These are phyloP conservation scores for Diploptera punctata DNA, from an alignment of 2,888 invertebrate species.

Conservation along the genomic window DNA sequence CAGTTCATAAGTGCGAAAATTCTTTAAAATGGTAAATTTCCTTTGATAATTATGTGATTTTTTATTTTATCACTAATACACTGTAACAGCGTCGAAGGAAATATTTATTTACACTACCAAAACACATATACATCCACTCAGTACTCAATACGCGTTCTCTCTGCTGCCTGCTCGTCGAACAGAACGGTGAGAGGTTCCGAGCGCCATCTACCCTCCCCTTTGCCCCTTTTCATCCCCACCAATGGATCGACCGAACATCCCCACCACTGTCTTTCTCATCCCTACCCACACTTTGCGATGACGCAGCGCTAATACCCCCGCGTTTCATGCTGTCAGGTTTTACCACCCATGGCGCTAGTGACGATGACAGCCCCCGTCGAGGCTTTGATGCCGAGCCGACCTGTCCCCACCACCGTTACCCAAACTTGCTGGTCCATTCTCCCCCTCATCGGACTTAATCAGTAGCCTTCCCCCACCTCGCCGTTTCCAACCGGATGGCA, in stretches of 20 bases:
- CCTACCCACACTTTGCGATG: constrained; percentile 49
- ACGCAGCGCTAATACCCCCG: constrained; percentile 59
- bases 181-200: not conserved
- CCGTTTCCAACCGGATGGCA: constrained; percentile 47
- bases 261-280: too few relatives aligned
- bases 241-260: not conserved
- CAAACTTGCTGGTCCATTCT: constrained; percentile 29
- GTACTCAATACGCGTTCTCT: constrained; percentile 27
- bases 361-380: constrained; percentile 58
- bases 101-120: not conserved
- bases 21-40: not conserved
- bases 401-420: constrained; percentile 45
- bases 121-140: not conserved
- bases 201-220: constrained; percentile 43
- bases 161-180: constrained; percentile 21
- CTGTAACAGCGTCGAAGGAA: not conserved
- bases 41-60: too few relatives aligned
- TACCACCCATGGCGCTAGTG: constrained; percentile 61
- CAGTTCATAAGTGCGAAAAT: not conserved
- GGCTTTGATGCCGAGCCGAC: constrained; percentile 55
- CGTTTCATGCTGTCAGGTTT: constrained; percentile 56
- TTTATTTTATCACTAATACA: not conserved
- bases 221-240: constrained; percentile 36
- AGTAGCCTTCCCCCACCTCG: constrained; percentile 49
- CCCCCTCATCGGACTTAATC: constrained; percentile 50